These are phyloP conservation scores for Uropsilus gracilis DNA, from an alignment of 2,113 vertebrate species.

Conservation along the genomic window DNA sequence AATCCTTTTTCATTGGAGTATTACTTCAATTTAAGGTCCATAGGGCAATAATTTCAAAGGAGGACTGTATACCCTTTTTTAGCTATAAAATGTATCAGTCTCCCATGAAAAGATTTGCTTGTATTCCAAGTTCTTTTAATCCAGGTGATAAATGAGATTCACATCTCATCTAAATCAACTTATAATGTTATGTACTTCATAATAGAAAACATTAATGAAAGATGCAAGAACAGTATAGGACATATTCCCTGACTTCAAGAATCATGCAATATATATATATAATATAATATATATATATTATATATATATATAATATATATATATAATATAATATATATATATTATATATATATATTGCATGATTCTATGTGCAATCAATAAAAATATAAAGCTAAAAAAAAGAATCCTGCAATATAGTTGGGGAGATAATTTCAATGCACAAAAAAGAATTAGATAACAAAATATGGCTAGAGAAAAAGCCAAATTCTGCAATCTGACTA, in stretches of 20 bases:
- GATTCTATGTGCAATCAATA: too few species aligned
- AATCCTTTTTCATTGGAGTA: background rate
- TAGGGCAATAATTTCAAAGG: conserved; percentile 6
- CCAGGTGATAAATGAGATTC: background rate
- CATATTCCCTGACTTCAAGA: background rate
- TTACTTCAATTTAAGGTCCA: background rate
- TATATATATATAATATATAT: too few species aligned
- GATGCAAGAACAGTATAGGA: background rate
- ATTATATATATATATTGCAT: too few species aligned
- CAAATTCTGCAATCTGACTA: background rate
- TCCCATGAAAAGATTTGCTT: background rate
- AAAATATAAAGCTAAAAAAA: too few species aligned
- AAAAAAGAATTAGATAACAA: background rate
- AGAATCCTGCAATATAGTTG: background rate
- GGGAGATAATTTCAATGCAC: background rate
- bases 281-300: too few species aligned
- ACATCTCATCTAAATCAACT: background rate
- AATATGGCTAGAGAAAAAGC: background rate
- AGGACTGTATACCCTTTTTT: background rate
- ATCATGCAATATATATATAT: too few species aligned
- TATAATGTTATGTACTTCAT: conserved; percentile 16
- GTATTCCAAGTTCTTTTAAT: background rate
- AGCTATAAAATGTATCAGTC: background rate
- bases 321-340: too few species aligned
- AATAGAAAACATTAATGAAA: conserved; percentile 34